Percentiles rank a stretch among this genome's conserved stretches.
phyloP scores from a whole-genome alignment of 2,113 vertebrate genomes.

The Hystrix cristata region DNA sequence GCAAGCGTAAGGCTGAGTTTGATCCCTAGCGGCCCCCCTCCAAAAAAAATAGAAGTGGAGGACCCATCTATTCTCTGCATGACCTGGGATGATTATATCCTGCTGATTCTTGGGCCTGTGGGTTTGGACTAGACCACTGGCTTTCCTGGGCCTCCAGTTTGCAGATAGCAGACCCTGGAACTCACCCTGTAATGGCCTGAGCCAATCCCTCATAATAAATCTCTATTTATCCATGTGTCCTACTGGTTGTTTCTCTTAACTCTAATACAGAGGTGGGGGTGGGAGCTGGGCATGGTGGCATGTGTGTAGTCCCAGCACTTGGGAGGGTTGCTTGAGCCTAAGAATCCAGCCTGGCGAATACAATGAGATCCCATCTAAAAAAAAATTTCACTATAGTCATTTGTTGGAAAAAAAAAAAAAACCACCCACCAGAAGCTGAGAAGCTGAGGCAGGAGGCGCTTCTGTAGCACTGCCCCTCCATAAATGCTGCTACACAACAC shows the following conservation, averaged over 20 bases:
- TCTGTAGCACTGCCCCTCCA: background rate
- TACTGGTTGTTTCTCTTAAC: background rate
- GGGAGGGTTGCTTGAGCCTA: background rate
- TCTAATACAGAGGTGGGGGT: background rate
- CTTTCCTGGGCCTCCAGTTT: background rate
- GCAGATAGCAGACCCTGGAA: background rate
- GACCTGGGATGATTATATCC: background rate
- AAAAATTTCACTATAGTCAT: background rate
- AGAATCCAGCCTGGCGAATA: background rate
- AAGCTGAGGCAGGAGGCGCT: background rate
- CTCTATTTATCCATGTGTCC: background rate
- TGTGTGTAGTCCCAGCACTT: background rate
- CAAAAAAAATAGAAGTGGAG: background rate
- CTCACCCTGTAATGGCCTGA: background rate
- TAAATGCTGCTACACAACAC: background rate
- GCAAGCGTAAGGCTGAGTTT: too few species aligned
- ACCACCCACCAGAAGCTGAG: background rate
- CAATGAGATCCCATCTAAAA: background rate
- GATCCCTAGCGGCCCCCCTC: too few species aligned
- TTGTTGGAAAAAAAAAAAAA: background rate
- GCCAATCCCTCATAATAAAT: background rate
- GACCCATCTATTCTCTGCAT: background rate
- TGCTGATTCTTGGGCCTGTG: background rate
- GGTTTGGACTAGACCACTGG: background rate
- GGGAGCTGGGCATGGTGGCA: background rate